Conservation (phyloP, 2,797 vertebrate genomes). For the Champsocephalus esox region DNA sequence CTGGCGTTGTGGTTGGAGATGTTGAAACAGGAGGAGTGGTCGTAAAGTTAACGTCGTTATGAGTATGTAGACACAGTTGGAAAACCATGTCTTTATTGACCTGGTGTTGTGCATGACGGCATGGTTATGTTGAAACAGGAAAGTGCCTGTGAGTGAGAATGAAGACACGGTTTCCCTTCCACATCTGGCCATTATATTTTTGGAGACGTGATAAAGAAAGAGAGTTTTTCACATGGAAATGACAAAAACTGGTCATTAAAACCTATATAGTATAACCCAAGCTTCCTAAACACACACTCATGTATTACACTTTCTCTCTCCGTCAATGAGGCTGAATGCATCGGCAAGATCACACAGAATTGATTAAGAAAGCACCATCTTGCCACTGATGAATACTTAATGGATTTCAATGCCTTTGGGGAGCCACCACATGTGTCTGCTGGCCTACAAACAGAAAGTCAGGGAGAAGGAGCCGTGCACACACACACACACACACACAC, state of each 20-base stretch:
- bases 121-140: too few species aligned
- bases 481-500: slow-evolving; percentile 6
- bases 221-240: neutral
- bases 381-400: slow-evolving; percentile 81
- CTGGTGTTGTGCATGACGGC: too few species aligned
- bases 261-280: slow-evolving; percentile 3
- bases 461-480: slow-evolving; percentile 11
- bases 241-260: neutral
- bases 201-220: too few species aligned
- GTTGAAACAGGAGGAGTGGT: too few species aligned
- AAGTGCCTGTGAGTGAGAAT: too few species aligned
- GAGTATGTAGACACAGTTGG: too few species aligned
- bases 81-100: neutral
- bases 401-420: slow-evolving; percentile 58
- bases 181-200: too few species aligned
- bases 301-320: slow-evolving; percentile 20
- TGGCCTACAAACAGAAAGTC: slow-evolving; percentile 70
- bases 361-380: slow-evolving; percentile 79
- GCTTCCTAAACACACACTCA: slow-evolving; percentile 17
- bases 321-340: slow-evolving; percentile 55
- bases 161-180: too few species aligned
- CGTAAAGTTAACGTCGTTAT: too few species aligned
- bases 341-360: slow-evolving; percentile 77
- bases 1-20: too few species aligned
- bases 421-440: slow-evolving; percentile 66